Conservation (phyloP, 2,113 vertebrate species). For the Nyctereutes procyonoides region DNA sequence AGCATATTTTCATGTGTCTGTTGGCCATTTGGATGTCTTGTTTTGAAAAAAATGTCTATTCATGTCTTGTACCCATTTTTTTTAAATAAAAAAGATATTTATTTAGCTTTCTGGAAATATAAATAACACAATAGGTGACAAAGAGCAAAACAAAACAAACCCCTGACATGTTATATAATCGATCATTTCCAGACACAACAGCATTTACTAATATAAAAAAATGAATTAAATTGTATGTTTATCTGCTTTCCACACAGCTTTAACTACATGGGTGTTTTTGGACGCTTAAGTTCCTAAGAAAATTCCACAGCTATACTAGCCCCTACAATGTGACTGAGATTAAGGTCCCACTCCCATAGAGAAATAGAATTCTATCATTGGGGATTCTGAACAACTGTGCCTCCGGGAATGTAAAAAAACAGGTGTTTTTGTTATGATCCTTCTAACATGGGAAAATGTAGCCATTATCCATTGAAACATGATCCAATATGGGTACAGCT, state of each 20-base stretch:
- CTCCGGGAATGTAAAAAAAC: neutral
- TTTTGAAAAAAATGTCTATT: too few species aligned
- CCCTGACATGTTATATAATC: neutral
- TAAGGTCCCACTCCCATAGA: neutral
- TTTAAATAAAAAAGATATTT: slow-evolving; percentile 65
- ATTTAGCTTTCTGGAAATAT: slow-evolving; percentile 75
- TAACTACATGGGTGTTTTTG: slow-evolving; percentile 28
- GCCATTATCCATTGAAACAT: neutral
- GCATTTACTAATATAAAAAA: slow-evolving; percentile 72
- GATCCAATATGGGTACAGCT: neutral
- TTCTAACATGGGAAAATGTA: neutral
- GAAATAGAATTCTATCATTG: slow-evolving; percentile 12
- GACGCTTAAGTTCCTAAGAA: slow-evolving; percentile 37
- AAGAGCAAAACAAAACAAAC: slow-evolving; percentile 55
- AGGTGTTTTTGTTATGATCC: slow-evolving; percentile 17
- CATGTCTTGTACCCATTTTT: too few species aligned
- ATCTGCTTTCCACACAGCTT: slow-evolving; percentile 11
- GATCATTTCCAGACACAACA: slow-evolving; percentile 49
- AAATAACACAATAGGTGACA: slow-evolving; percentile 68
- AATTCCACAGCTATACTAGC: neutral
- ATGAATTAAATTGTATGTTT: slow-evolving; percentile 45
- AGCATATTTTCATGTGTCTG: neutral
- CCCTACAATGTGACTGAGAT: neutral
- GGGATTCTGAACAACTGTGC: neutral
- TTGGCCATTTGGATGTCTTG: too few species aligned